These are phyloP conservation scores for Drosophila sechellia DNA, from an alignment of 1,140 invertebrate genomes.

Conservation along the genomic window DNA sequence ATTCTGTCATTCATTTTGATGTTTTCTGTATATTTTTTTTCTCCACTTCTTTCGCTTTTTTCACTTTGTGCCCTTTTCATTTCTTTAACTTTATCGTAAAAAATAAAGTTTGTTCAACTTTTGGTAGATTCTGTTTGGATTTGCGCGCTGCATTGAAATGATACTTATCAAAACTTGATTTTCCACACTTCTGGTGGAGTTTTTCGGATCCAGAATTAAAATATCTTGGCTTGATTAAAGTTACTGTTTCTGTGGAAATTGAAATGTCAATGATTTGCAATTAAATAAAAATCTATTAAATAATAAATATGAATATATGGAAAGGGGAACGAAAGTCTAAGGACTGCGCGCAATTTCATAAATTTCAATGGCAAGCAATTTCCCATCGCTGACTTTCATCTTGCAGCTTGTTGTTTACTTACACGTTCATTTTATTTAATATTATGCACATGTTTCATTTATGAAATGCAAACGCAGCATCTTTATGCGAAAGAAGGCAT, in stretches of 20 bases:
- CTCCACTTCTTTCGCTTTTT: conserved; percentile 6
- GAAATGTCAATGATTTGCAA: conserved; percentile 54
- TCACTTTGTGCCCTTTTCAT: conserved; percentile 13
- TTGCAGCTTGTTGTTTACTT: conserved; percentile 48
- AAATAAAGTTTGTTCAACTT: conserved; percentile 50
- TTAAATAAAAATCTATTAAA: conserved; percentile 61
- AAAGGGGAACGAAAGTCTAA: background rate
- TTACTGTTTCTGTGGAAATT: background rate
- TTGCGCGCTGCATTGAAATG: conserved; percentile 14
- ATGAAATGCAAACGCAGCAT: conserved; percentile 76
- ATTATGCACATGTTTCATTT: conserved; percentile 82
- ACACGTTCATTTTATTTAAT: conserved; percentile 58
- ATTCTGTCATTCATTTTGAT: conserved; percentile 38
- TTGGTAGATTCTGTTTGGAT: conserved; percentile 29
- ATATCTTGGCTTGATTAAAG: no score
- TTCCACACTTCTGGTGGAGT: background rate
- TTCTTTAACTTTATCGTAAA: conserved; percentile 11
- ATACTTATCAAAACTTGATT: conserved; percentile 13
- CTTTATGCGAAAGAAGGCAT: conserved; percentile 47
- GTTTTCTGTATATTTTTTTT: conserved; percentile 25
- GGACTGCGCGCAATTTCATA: conserved; percentile 31
- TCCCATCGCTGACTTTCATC: conserved; percentile 28
- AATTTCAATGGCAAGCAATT: conserved; percentile 60
- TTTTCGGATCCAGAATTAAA: no score
- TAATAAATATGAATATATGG: conserved; percentile 57